Conservation (phyloP, 2,113 vertebrate species). For the Anser brachyrhynchus region DNA sequence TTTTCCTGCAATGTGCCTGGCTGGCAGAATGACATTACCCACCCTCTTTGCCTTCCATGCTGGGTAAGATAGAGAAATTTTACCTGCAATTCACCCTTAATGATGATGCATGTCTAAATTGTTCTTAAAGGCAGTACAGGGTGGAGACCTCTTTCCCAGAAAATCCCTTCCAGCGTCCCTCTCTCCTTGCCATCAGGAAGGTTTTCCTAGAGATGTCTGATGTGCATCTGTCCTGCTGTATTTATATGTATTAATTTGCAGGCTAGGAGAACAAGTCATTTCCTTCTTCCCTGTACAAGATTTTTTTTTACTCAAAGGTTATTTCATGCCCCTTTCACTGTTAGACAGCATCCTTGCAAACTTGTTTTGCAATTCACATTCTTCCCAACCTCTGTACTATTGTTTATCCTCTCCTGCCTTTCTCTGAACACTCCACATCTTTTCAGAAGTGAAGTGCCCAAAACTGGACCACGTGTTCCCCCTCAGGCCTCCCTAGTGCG, state of each 20-base stretch:
- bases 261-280: background rate
- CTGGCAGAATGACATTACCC: background rate
- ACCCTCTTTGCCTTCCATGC: background rate
- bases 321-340: background rate
- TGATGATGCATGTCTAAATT: background rate
- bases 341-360: background rate
- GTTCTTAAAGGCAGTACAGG: background rate
- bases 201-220: background rate
- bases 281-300: background rate
- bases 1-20: background rate
- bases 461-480: background rate
- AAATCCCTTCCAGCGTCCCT: background rate
- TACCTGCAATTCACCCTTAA: background rate
- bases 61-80: rapidly evolving
- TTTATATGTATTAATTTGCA: background rate
- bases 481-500: background rate
- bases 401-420: background rate
- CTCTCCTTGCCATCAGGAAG: background rate
- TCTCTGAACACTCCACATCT: background rate
- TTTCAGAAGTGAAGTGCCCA: background rate
- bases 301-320: background rate
- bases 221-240: background rate
- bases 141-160: background rate
- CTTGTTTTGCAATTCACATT: background rate
- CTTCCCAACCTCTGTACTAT: background rate